A percentile compares a stretch with the other conserved stretches of the same genome.
Conservation (phyloP, 2,113 vertebrate species). For the Rhinoptilus africanus region DNA sequence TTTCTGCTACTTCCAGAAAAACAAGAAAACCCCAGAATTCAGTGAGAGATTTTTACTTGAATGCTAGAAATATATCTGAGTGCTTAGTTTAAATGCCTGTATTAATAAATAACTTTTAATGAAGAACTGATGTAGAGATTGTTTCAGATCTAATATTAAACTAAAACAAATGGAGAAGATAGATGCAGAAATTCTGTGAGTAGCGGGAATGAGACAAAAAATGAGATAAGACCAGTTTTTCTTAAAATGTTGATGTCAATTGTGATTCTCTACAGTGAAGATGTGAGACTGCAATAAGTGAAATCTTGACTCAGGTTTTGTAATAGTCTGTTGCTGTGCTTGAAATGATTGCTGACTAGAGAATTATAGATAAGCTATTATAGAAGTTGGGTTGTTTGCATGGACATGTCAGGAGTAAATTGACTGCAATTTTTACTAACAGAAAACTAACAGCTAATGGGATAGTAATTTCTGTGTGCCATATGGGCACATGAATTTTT, state of each 20-base stretch:
- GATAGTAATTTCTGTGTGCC: constrained; percentile 57
- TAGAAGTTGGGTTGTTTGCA: neutral
- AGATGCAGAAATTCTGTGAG: neutral
- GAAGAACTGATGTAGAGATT: neutral
- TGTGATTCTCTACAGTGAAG: neutral
- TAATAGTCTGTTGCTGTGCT: neutral
- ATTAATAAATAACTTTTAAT: neutral
- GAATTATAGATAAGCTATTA: neutral
- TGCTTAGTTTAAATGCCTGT: neutral
- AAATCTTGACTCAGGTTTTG: neutral
- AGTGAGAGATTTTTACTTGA: neutral
- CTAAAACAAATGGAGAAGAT: constrained; percentile 29
- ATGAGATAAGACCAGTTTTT: constrained; percentile 10
- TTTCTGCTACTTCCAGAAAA: neutral
- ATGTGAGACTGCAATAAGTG: neutral
- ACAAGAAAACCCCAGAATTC: neutral
- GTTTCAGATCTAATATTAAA: constrained; percentile 35
- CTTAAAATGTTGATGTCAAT: neutral
- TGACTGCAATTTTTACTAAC: constrained; percentile 56
- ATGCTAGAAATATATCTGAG: neutral
- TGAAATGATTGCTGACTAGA: neutral
- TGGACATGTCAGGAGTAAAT: constrained; percentile 32
- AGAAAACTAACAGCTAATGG: constrained; percentile 42
- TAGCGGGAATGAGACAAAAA: constrained; percentile 15
- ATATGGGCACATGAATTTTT: constrained; percentile 61